Conservation (phyloP, 2,797 vertebrate species). For the Eurystomus glaucurus region DNA sequence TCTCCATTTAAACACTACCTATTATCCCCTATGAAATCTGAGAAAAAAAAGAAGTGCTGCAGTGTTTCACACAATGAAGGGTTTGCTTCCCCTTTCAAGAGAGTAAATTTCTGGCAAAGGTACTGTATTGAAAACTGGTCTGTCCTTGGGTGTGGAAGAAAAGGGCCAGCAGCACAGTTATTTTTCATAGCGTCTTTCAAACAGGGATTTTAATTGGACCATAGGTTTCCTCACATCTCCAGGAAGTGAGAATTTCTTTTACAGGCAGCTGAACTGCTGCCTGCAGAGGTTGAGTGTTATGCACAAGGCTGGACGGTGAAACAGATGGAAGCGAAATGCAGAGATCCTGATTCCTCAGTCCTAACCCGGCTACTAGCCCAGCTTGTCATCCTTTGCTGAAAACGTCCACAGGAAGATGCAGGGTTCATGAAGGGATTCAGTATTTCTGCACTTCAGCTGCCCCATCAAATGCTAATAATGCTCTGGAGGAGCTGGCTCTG, state of each 20-base stretch:
- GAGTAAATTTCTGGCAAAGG: background rate
- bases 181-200: background rate
- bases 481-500: background rate
- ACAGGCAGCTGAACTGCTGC: background rate
- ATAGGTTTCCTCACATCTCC: background rate
- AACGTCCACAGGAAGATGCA: background rate
- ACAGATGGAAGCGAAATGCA: rapidly evolving
- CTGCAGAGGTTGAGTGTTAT: background rate
- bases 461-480: background rate
- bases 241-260: background rate
- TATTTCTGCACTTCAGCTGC: background rate
- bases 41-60: background rate
- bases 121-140: background rate
- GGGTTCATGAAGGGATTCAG: background rate
- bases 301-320: background rate
- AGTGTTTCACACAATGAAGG: background rate
- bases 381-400: background rate
- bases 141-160: background rate
- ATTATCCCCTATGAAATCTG: background rate
- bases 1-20: background rate
- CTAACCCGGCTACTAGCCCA: background rate
- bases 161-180: background rate
- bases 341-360: background rate
- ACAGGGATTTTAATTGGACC: background rate
- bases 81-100: background rate